Base-by-base conservation (phyloP, 2,797 vertebrate species). In the Helarctos malayanus region DNA sequence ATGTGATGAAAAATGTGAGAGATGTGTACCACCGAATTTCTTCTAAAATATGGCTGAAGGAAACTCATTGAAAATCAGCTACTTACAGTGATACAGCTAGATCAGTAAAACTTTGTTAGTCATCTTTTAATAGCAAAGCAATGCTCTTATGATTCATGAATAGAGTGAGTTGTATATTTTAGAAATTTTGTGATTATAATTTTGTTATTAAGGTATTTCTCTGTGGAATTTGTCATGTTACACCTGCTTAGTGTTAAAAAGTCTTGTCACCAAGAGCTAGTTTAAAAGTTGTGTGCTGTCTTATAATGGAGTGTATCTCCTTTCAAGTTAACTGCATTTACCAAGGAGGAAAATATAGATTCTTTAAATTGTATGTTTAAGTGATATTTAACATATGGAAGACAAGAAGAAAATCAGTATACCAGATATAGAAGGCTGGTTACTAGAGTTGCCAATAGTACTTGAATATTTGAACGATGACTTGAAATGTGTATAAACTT, bases 321-420 rank as follows among this genome's bases (percentile, higher is more conserved):
- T 86, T 92, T 92, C n/a, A 86, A 52, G 63, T 73, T 73, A 61
- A 94, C 35, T 89, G 57, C 27, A 88, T 84, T 96, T 96, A 69
- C 45, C 35, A 63, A 68, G n/a, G 14, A 91, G 38, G 45, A 84
- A 65, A 71, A 81, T 56, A 85, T 12, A 81, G 91, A 11, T 95
- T 56, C 4, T 91, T 57, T 81, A 89, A 80, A 81, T 89, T 76
- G 32, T 91, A 52, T 65, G 19, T 83, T 82, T 78, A 92, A 86
- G 35, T 88, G 21, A 35, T 93, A n/a, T 27, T 92, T 57, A 85
- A 79, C 41, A 38, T 49, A 38, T 71, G 89, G 41, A 94, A 93
- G 69, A 91, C 19, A 80, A 86, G 63, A 95, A 89, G 65, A 82
- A 57, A 87, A 82, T 47, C 41, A 63, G 15, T 65, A 79, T 57